phyloP scores from a whole-genome alignment of 2,113 vertebrate genomes.

The Oryzias javanicus region DNA sequence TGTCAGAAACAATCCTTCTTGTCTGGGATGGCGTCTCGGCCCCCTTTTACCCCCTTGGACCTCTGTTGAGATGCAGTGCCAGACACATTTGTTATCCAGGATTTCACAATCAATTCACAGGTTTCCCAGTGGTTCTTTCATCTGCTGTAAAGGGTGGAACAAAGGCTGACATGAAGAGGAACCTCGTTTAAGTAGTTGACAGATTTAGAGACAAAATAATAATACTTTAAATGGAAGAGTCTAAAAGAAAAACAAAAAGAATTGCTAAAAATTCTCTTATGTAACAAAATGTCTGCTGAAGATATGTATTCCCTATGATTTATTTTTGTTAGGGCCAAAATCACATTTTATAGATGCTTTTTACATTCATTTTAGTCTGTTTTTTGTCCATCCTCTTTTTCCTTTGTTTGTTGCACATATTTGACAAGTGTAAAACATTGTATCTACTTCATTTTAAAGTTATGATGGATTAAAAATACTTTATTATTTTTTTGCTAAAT shows the following conservation, averaged over 20 bases:
- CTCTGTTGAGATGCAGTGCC: constrained; percentile 16
- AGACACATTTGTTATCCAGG: constrained; percentile 15
- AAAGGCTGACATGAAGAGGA: constrained; percentile 32
- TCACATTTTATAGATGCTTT: too few species aligned
- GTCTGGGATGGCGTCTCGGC: constrained; percentile 58
- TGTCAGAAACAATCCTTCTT: constrained; percentile 76
- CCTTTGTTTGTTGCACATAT: too few species aligned
- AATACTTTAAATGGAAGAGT: constrained; percentile 61
- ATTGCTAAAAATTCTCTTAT: too few species aligned
- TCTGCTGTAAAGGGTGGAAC: constrained; percentile 19
- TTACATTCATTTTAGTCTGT: too few species aligned
- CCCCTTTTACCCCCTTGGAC: constrained; percentile 6
- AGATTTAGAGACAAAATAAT: constrained; percentile 41
- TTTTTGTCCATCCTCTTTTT: too few species aligned
- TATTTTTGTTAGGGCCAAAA: too few species aligned
- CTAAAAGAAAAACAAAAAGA: constrained; percentile 16
- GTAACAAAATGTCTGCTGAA: too few species aligned
- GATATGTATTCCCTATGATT: too few species aligned
- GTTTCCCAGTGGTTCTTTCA: constrained; percentile 32
- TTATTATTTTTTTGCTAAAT: constrained; percentile 18
- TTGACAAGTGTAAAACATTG: too few species aligned
- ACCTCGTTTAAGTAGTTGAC: constrained; percentile 44
- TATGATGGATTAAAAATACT: constrained; percentile 8
- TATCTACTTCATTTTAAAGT: too few species aligned
- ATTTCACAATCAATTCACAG: constrained; percentile 49